Percentiles rank a stretch among this genome's conserved stretches.
Evolutionary conservation across 2,797 vertebrate genomes (phyloP).

Genomic region (Pampus argenteus): DNA sequence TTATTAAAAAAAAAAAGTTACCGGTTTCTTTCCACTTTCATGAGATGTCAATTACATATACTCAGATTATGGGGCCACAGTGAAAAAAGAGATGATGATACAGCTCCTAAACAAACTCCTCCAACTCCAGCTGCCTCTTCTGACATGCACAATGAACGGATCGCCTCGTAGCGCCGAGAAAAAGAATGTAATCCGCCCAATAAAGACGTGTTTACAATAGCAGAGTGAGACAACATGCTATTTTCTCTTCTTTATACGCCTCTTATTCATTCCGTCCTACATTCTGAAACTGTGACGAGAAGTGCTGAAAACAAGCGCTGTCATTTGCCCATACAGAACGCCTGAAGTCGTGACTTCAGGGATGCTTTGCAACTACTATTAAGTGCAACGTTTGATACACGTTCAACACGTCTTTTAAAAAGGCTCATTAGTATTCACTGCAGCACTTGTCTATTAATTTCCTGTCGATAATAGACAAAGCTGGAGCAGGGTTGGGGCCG

Average conservation of each 20-base stretch:
- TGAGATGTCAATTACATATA: slow-evolving; percentile 22
- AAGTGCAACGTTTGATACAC: slow-evolving; percentile 19
- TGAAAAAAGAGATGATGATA: slow-evolving; percentile 35
- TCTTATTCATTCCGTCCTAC: slow-evolving; percentile 43
- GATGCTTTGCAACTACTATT: slow-evolving; percentile 25
- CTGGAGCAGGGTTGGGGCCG: background rate
- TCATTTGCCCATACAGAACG: background rate
- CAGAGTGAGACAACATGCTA: slow-evolving; percentile 44
- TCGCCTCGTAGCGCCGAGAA: slow-evolving; percentile 7
- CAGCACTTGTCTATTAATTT: slow-evolving; percentile 5
- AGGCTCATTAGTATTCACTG: slow-evolving; percentile 18
- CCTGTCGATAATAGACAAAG: slow-evolving; percentile 9
- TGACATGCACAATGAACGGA: slow-evolving; percentile 31
- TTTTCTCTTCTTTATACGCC: slow-evolving; percentile 47
- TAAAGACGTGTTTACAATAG: slow-evolving; percentile 58
- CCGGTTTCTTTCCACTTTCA: slow-evolving; percentile 16
- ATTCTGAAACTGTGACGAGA: slow-evolving; percentile 44
- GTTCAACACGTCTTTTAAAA: slow-evolving; percentile 1
- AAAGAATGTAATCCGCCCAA: slow-evolving; percentile 39
- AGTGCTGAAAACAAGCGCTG: slow-evolving; percentile 45
- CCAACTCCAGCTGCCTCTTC: slow-evolving; percentile 38
- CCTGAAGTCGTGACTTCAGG: slow-evolving; percentile 27
- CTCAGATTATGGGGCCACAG: background rate
- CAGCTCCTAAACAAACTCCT: slow-evolving; percentile 31
- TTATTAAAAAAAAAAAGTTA: slow-evolving; percentile 32